phyloP scores from a whole-genome alignment of 2,113 vertebrate species.

The Embiotoca jacksoni region DNA sequence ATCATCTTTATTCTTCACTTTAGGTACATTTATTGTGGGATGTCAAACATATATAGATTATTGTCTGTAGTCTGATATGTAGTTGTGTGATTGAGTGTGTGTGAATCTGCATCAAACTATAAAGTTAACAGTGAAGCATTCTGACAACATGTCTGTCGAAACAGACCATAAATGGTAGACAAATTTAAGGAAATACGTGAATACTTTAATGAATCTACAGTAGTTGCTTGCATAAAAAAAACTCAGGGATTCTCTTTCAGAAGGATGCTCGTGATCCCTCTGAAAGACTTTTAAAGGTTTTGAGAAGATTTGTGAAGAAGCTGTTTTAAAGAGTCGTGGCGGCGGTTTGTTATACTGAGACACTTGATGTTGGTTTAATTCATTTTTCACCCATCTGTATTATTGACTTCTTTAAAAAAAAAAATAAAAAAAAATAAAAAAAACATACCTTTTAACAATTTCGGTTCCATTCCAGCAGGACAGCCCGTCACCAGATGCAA shows the following conservation, averaged over 20 bases:
- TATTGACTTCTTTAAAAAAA: neutral
- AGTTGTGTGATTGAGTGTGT: neutral
- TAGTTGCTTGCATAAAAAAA: neutral
- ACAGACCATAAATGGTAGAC: neutral
- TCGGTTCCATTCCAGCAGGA: slow-evolving; percentile 90
- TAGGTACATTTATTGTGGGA: neutral
- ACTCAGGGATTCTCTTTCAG: neutral
- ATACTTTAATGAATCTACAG: neutral
- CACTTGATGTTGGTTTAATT: neutral
- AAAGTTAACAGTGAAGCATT: neutral
- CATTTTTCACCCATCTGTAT: neutral
- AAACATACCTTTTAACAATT: slow-evolving; percentile 85
- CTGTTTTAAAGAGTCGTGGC: neutral
- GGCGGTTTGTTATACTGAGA: neutral
- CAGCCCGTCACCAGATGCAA: slow-evolving; percentile 83
- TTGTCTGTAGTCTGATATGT: no score
- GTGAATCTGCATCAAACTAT: neutral
- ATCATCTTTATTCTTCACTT: neutral
- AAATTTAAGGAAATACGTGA: neutral
- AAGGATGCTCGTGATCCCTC: neutral
- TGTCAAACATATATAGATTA: neutral
- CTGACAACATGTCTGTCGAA: neutral
- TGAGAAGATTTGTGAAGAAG: neutral
- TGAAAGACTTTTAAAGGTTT: neutral
- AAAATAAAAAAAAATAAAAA: neutral